Percentiles rank a stretch among this genome's conserved stretches.
These are phyloP conservation scores for Pandemis heparana DNA, from an alignment of 2,888 invertebrate genomes.

Conservation along the genomic window DNA sequence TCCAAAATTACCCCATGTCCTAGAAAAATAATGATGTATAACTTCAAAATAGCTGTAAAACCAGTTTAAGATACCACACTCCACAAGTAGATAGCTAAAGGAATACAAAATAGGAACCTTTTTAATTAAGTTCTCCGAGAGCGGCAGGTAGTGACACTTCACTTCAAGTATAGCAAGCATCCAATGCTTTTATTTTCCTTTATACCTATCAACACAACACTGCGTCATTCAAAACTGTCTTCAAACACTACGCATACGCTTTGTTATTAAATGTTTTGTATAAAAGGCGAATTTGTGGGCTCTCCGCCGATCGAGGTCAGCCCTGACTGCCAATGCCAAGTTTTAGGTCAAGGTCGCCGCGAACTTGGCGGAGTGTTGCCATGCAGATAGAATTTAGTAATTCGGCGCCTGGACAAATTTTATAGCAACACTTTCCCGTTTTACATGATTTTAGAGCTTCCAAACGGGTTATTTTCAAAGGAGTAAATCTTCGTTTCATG, in stretches of 20 bases:
- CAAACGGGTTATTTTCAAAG: too few relatives aligned
- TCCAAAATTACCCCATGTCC: too few relatives aligned
- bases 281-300: neutral
- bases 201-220: neutral
- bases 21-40: too few relatives aligned
- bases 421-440: constrained; percentile 31
- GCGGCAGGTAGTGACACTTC: too few relatives aligned
- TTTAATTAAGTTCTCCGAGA: too few relatives aligned
- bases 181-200: neutral
- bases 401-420: constrained; percentile 40
- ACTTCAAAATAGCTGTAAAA: too few relatives aligned
- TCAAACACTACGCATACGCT: neutral
- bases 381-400: neutral
- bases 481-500: too few relatives aligned
- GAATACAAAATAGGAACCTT: too few relatives aligned
- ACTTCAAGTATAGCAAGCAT: too few relatives aligned
- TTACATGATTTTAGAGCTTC: too few relatives aligned
- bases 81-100: too few relatives aligned
- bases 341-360: constrained; percentile 68
- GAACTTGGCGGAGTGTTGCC: constrained; percentile 58
- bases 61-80: too few relatives aligned
- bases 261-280: neutral
- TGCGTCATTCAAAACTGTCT: neutral
- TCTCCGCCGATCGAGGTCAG: constrained; percentile 53
- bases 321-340: constrained; percentile 59